Conservation (phyloP, 1,140 invertebrate species). For the Paraescarpia echinospica region DNA sequence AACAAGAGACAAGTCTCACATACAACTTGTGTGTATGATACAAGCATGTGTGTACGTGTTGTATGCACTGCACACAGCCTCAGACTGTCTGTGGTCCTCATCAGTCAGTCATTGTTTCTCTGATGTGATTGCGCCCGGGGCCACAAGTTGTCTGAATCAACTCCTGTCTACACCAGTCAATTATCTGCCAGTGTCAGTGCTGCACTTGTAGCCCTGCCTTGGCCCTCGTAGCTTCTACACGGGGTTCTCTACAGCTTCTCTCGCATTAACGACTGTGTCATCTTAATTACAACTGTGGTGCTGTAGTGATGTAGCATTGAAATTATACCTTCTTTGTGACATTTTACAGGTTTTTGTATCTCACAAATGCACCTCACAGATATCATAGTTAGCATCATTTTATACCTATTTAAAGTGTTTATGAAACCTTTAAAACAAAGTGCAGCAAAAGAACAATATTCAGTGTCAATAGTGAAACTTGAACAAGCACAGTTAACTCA, state of each 20-base stretch:
- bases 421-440: neutral
- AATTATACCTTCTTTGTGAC: neutral
- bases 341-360: neutral
- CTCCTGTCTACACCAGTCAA: neutral
- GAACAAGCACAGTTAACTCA: neutral
- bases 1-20: neutral
- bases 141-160: neutral
- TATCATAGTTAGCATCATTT: neutral
- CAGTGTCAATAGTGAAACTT: neutral
- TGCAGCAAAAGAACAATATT: neutral
- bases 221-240: neutral
- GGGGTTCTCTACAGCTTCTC: neutral
- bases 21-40: no score
- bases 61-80: neutral
- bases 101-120: neutral
- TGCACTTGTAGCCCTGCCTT: neutral
- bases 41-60: neutral
- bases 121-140: neutral
- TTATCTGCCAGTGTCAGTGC: neutral
- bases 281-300: neutral
- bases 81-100: neutral
- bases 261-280: neutral
- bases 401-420: neutral
- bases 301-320: neutral
- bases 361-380: neutral